Base-by-base conservation (phyloP, 1,140 invertebrate species). In the Brachionus rubens region DNA sequence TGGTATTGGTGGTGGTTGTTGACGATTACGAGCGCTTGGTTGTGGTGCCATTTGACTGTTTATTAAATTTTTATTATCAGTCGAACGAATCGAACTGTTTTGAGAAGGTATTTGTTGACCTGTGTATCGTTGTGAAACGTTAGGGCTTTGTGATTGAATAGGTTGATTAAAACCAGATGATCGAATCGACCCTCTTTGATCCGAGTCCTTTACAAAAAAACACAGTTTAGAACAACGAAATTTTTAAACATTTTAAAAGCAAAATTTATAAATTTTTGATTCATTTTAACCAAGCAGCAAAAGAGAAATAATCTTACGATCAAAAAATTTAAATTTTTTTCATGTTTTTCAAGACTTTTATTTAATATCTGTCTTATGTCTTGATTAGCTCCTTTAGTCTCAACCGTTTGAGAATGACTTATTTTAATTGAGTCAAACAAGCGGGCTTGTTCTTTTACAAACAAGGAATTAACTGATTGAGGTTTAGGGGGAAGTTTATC, bases 1-100 rank as follows among this genome's bases (percentile, higher is more conserved):
- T 43, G 59, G 59, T 24, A 65, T 43, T 14, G 59, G 59, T n/a
- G 59, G 59, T 24, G 59, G 59, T 41, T 24, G 59, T 19, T 62
- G 56, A 6, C 59, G 41, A 65, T n/a, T n/a, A 30, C 59, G n/a
- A 21, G 19, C 40, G 3, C 12, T 65, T 65, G 59, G 59, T 14
- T 41, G 59, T 43, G 59, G 59, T 9, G 21, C 19, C n/a, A n/a
- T n/a, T n/a, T n/a, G n/a, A n/a, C n/a, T n/a, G n/a, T n/a, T n/a
- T n/a, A n/a, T n/a, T 43, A 43, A 36, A 9, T 59, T 36, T 7
- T 36, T n/a, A 16, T 65, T 24, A 26, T 65, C 59, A 24, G 43
- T 43, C 12, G 36, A 43, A 30, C 40, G 28, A 41, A 65, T 65
- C 1, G 59, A 65, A 43, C 59, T 43, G 4, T 26, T 65, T 24